phyloP scores from a whole-genome alignment of 2,797 vertebrate genomes.

The Sparus aurata region DNA sequence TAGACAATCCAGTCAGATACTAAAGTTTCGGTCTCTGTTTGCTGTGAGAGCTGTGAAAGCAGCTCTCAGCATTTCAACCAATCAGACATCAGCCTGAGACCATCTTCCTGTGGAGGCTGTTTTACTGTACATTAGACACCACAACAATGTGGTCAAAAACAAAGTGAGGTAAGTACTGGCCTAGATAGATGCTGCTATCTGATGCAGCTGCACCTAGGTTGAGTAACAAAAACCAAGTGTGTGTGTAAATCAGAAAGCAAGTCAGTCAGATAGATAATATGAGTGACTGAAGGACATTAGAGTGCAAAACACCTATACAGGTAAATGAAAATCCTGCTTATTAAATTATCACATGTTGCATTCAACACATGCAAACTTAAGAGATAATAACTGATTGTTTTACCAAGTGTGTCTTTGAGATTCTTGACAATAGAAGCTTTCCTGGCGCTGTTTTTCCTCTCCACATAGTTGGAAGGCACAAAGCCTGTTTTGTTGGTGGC shows the following conservation, averaged over 20 bases:
- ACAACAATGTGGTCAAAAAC: conserved; percentile 55
- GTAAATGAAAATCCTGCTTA: conserved; percentile 1
- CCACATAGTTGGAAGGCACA: conserved; percentile 95
- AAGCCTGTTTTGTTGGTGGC: conserved; percentile 95
- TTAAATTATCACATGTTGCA: conserved; percentile 16
- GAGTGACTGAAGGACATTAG: conserved; percentile 30
- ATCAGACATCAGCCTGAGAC: conserved; percentile 33
- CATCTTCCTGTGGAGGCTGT: conserved; percentile 50
- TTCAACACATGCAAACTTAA: conserved; percentile 17
- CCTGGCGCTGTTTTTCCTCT: conserved; percentile 94
- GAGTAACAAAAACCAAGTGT: background rate
- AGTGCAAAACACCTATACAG: conserved; percentile 17
- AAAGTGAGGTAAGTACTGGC: conserved; percentile 9
- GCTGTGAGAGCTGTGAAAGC: conserved; percentile 5
- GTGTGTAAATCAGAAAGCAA: conserved; percentile 4
- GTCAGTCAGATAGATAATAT: background rate
- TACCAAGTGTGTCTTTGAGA: conserved; percentile 94
- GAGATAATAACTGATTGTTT: conserved; percentile 41
- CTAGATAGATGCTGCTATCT: conserved; percentile 24
- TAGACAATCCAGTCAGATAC: background rate
- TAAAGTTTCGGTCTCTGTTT: conserved; percentile 4
- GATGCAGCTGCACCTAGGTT: background rate
- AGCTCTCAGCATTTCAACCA: conserved; percentile 38
- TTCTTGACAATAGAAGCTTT: conserved; percentile 96
- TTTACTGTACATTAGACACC: background rate